Conservation (phyloP, 2,888 invertebrate genomes). For the Lamellibrachia satsuma region DNA sequence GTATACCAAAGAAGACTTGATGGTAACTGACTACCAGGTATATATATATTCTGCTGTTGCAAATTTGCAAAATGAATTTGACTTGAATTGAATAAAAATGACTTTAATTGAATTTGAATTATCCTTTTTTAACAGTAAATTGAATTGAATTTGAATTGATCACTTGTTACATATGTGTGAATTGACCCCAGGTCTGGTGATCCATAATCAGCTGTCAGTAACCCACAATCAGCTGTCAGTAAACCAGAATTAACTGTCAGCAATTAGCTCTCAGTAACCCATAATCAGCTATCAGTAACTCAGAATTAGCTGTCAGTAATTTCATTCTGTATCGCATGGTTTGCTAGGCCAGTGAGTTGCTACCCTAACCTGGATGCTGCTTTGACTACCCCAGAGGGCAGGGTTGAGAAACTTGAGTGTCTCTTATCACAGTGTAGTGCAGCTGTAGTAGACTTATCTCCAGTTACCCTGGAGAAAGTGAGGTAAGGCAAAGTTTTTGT, state of each 20-base stretch:
- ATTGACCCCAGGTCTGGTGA: too few relatives aligned
- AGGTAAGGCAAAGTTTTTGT: not conserved
- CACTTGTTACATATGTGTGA: too few relatives aligned
- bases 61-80: too few relatives aligned
- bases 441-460: not conserved
- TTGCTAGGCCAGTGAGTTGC: not conserved
- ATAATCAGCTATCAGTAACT: not conserved
- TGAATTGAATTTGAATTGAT: too few relatives aligned
- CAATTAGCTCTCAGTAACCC: not conserved
- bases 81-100: too few relatives aligned
- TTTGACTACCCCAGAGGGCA: not conserved
- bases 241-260: not conserved
- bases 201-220: not conserved
- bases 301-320: not conserved
- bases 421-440: not conserved
- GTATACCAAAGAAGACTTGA: too few relatives aligned
- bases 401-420: not conserved
- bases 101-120: too few relatives aligned
- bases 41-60: too few relatives aligned
- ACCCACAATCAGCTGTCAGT: not conserved
- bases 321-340: not conserved
- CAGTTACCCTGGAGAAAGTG: not conserved
- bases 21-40: too few relatives aligned
- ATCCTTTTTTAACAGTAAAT: too few relatives aligned
- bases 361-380: not conserved